Evolutionary conservation across 2,113 vertebrate species (phyloP).

Genomic region (Leucopsar rothschildi): DNA sequence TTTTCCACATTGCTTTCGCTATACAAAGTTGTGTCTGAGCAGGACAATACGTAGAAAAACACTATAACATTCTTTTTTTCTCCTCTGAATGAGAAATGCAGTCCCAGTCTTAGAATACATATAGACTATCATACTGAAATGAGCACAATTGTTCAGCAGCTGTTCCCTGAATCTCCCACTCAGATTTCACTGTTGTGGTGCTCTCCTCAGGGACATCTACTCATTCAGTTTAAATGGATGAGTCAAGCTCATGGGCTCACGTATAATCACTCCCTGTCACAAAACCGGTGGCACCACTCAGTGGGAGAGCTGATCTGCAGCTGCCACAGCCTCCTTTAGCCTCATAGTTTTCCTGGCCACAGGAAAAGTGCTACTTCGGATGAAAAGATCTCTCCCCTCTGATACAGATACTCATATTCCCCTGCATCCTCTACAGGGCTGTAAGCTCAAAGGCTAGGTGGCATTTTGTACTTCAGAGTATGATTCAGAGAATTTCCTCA

Average conservation of each 20-base stretch:
- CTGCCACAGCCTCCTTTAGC: not conserved
- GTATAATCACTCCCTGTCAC: not conserved
- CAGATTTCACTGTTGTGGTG: not conserved
- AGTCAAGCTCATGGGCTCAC: not conserved
- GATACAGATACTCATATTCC: not conserved
- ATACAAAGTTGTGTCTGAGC: not conserved
- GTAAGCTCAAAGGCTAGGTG: not conserved
- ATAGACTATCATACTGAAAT: not conserved
- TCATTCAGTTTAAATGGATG: not conserved
- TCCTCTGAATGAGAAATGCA: not conserved
- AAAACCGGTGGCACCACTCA: not conserved
- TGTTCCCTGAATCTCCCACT: not conserved
- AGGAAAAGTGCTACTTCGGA: not conserved
- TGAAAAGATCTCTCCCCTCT: not conserved
- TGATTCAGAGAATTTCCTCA: not conserved
- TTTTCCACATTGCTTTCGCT: not conserved
- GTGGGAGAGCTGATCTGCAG: not conserved
- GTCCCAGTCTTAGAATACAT: not conserved
- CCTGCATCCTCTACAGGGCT: not conserved
- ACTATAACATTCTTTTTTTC: not conserved
- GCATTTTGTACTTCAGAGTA: not conserved
- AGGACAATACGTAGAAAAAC: not conserved
- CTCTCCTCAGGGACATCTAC: not conserved
- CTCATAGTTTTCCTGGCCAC: not conserved
- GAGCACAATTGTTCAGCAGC: not conserved